Evolutionary conservation across 2,797 vertebrate species (phyloP).

Genomic region (Austrolebias charrua): DNA sequence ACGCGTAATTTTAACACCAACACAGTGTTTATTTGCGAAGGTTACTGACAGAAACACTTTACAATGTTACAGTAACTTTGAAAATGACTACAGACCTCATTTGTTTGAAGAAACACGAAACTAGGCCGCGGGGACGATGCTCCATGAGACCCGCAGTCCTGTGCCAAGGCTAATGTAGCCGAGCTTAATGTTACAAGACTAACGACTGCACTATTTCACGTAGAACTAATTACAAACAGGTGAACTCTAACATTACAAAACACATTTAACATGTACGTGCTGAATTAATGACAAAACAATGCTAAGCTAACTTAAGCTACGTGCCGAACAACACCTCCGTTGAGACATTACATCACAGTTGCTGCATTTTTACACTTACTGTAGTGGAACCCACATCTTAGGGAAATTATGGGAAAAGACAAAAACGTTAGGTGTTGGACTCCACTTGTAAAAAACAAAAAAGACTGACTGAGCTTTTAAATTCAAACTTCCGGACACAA

Average conservation of each 20-base stretch:
- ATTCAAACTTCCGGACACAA: slow-evolving; percentile 66
- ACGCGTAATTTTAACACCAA: background rate
- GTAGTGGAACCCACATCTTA: background rate
- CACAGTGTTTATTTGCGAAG: too few species aligned
- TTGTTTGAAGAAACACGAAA: too few species aligned
- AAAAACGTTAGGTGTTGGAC: background rate
- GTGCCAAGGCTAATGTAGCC: too few species aligned
- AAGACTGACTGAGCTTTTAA: slow-evolving; percentile 32
- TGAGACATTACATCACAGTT: slow-evolving; percentile 41
- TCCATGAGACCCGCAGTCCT: too few species aligned
- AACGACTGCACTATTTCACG: accelerated
- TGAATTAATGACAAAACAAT: slow-evolving; percentile 21
- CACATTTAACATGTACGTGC: slow-evolving; percentile 1
- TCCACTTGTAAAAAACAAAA: slow-evolving; percentile 17
- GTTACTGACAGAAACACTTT: background rate
- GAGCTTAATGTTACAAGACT: too few species aligned
- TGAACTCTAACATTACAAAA: background rate
- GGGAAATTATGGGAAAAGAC: background rate
- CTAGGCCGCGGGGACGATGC: too few species aligned
- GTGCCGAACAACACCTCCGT: slow-evolving; percentile 7
- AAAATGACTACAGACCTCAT: too few species aligned
- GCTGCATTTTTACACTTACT: slow-evolving; percentile 24
- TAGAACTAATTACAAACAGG: background rate
- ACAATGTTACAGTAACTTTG: too few species aligned
- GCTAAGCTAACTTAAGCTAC: slow-evolving; percentile 41